Percentiles rank a stretch among this genome's conserved stretches.
Evolutionary conservation across 2,888 invertebrate species (phyloP).

Genomic region (Ganaspis brasiliensis): DNA sequence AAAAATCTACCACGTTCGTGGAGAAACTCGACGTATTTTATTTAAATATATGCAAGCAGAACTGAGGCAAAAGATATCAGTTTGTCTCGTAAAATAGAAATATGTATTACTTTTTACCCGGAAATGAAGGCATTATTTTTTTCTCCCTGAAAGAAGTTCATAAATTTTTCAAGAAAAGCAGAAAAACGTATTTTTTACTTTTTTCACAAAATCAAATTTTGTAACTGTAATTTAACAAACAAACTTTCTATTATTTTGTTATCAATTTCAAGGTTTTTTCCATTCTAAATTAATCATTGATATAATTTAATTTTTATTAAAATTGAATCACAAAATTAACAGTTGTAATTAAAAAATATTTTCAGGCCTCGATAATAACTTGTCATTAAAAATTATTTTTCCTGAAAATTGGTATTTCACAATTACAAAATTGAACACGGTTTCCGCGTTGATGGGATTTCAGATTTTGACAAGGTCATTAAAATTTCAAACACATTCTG

Average conservation of each 20-base stretch:
- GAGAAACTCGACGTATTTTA: conserved; percentile 34
- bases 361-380: no score
- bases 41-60: conserved; percentile 40
- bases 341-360: no score
- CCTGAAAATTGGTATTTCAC: neutral
- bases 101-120: conserved; percentile 8
- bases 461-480: conserved; percentile 10
- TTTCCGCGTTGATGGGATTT: neutral
- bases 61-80: conserved; percentile 19
- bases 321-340: no score
- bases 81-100: conserved; percentile 20
- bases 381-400: neutral
- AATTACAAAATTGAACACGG: neutral
- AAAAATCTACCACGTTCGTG: conserved; percentile 19
- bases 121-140: conserved; percentile 16
- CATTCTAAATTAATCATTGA: no score
- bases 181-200: neutral
- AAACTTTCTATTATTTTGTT: no score
- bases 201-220: no score
- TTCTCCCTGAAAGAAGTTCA: conserved; percentile 11
- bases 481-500: conserved; percentile 22
- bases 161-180: neutral
- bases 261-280: no score
- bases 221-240: no score
- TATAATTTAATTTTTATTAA: no score